Percentiles rank a stretch among this genome's conserved stretches.
Conservation (phyloP, 2,888 invertebrate species). For the Octonoba sinensis region DNA sequence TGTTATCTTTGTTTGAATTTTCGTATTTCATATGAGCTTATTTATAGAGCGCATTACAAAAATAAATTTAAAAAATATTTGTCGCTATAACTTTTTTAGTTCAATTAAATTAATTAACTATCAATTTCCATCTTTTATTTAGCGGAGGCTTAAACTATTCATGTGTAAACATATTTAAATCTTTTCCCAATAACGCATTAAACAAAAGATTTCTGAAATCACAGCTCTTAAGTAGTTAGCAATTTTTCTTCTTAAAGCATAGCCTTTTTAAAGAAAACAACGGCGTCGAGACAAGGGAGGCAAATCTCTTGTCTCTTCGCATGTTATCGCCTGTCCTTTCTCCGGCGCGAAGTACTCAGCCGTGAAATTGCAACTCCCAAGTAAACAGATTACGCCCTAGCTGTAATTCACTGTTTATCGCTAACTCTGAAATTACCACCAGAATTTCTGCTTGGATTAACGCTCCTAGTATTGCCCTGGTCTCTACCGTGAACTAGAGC, state of each 20-base stretch:
- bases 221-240: background rate
- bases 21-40: no score
- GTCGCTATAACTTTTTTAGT: no score
- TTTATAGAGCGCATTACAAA: background rate
- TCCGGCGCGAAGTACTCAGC: conserved; percentile 15
- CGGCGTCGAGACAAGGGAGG: conserved; percentile 16
- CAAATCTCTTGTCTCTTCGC: conserved; percentile 41
- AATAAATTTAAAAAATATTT: background rate
- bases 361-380: conserved; percentile 46
- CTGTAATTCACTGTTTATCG: conserved; percentile 54
- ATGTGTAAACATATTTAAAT: no score
- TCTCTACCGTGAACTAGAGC: no score
- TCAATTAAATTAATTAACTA: no score
- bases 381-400: conserved; percentile 45
- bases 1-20: no score
- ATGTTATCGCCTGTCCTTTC: conserved; percentile 38
- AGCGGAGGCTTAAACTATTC: no score
- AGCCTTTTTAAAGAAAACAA: background rate
- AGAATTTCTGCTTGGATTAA: conserved; percentile 29
- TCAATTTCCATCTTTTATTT: no score
- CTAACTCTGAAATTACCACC: conserved; percentile 37
- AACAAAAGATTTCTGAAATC: no score
- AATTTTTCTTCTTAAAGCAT: conserved; percentile 27
- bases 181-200: no score
- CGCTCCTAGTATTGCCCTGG: conserved; percentile 14